Evolutionary conservation across 2,888 invertebrate species (phyloP).

Genomic region (Monopis laevigella): DNA sequence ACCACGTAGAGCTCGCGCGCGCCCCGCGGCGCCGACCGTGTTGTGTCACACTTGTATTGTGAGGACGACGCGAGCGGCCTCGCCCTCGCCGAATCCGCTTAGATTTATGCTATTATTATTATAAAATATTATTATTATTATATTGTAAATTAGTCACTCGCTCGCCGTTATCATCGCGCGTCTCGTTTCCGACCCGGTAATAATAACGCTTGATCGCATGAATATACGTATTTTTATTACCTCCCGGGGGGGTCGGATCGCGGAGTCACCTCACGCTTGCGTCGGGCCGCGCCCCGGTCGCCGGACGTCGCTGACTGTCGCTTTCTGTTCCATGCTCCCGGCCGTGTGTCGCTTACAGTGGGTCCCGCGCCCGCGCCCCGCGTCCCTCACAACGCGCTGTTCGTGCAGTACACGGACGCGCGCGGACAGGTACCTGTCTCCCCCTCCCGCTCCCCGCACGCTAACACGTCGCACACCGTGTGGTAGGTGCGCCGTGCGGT

Average conservation of each 20-base stretch:
- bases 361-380: slow-evolving; percentile 41
- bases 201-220: slow-evolving; percentile 91
- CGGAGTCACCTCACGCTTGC: slow-evolving; percentile 63
- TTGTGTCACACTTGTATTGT: slow-evolving; percentile 63
- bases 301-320: slow-evolving; percentile 56
- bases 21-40: slow-evolving; percentile 37
- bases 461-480: slow-evolving; percentile 10
- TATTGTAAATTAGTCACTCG: slow-evolving; percentile 53
- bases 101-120: slow-evolving; percentile 61
- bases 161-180: slow-evolving; percentile 51
- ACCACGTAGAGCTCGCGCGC: slow-evolving; percentile 71
- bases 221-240: slow-evolving; percentile 80
- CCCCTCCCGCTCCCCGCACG: slow-evolving; percentile 10
- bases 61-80: slow-evolving; percentile 57
- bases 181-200: slow-evolving; percentile 76
- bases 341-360: background rate
- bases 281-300: slow-evolving; percentile 62
- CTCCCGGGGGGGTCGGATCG: slow-evolving; percentile 61
- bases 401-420: slow-evolving; percentile 95
- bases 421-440: slow-evolving; percentile 84
- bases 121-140: slow-evolving; percentile 29
- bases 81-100: slow-evolving; percentile 58
- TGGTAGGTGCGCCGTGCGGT: no score
- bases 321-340: slow-evolving; percentile 62
- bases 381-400: slow-evolving; percentile 90